Conservation (phyloP, 2,797 vertebrate genomes). For the Helarctos malayanus region DNA sequence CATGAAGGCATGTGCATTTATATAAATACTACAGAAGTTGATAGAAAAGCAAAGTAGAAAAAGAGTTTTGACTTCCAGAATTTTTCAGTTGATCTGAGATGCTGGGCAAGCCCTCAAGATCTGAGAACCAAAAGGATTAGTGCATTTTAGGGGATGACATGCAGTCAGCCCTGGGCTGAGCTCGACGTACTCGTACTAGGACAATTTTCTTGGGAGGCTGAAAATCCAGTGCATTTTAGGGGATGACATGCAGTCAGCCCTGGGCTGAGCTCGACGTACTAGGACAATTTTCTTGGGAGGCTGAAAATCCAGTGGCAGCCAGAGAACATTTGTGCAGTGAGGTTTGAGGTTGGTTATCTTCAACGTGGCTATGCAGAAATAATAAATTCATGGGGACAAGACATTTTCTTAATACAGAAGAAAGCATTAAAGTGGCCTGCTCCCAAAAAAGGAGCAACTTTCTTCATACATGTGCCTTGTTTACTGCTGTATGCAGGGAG, state of each 20-base stretch:
- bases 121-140: not conserved
- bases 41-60: not conserved
- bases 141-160: not conserved
- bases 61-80: not conserved
- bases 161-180: not conserved
- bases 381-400: not conserved
- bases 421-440: not conserved
- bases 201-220: not conserved
- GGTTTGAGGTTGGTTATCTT: not conserved
- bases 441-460: not conserved
- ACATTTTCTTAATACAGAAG: not conserved
- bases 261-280: not conserved
- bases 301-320: not conserved
- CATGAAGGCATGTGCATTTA: not conserved
- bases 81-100: not conserved
- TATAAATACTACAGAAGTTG: not conserved
- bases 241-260: fast-evolving
- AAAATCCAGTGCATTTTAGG: not conserved
- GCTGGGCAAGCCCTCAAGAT: not conserved
- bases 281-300: not conserved
- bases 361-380: not conserved
- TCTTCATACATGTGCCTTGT: not conserved
- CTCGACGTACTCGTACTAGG: not conserved
- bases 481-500: not conserved
- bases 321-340: not conserved